Conservation (phyloP, 2,888 invertebrate species). For the Beris morrisii region DNA sequence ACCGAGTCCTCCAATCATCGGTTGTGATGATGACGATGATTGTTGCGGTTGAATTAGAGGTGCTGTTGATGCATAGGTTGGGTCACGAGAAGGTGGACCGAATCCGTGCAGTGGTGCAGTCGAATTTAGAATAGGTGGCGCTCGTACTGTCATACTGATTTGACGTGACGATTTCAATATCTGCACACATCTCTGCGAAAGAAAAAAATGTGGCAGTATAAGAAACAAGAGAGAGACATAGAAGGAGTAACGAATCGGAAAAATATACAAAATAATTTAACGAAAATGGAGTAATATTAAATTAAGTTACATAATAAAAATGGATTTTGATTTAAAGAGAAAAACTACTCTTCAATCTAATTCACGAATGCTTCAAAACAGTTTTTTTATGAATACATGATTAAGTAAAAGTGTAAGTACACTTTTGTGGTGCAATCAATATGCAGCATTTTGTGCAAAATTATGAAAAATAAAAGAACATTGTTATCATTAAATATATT, state of each 20-base stretch:
- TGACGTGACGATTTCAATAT: constrained; percentile 88
- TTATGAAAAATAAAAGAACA: too few species aligned
- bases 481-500: background rate
- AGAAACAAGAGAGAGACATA: constrained; percentile 53
- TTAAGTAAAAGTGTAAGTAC: constrained; percentile 14
- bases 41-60: constrained; percentile 48
- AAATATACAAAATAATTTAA: background rate
- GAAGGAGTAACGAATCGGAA: constrained; percentile 40
- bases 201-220: constrained; percentile 58
- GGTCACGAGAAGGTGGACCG: constrained; percentile 56
- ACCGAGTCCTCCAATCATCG: constrained; percentile 53
- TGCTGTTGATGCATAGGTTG: constrained; percentile 54
- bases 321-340: too few species aligned
- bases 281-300: background rate
- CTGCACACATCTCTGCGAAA: constrained; percentile 63
- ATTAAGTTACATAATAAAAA: background rate
- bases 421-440: background rate
- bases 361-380: too few species aligned
- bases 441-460: background rate
- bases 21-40: constrained; percentile 39
- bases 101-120: constrained; percentile 66
- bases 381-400: background rate
- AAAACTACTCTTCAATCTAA: too few species aligned
- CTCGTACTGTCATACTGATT: constrained; percentile 85
- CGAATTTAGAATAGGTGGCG: constrained; percentile 66